Evolutionary conservation across 2,113 vertebrate species (phyloP).

Genomic region (Anguilla japonica): DNA sequence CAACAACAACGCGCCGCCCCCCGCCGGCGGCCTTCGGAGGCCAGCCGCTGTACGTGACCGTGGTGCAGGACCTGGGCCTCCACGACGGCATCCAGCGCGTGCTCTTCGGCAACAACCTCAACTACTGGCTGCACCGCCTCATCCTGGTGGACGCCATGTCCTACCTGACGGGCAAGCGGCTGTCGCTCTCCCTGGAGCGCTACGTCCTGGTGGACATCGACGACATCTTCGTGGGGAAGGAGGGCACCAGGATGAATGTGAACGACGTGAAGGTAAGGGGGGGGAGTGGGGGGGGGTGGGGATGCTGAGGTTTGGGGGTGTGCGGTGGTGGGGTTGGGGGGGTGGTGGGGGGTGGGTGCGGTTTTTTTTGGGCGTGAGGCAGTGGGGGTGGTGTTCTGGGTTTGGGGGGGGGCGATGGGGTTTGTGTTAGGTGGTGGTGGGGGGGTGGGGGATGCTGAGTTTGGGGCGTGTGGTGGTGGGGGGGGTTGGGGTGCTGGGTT

Average conservation of each 20-base stretch:
- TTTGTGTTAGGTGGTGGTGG: constrained; percentile 37
- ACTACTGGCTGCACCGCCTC: constrained; percentile 93
- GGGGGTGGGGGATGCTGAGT: constrained; percentile 75
- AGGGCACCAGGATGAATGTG: constrained; percentile 92
- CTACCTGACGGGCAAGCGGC: constrained; percentile 86
- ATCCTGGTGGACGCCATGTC: constrained; percentile 89
- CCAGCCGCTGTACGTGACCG: constrained; percentile 73
- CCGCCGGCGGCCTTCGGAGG: constrained; percentile 59
- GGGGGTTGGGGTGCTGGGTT: neutral
- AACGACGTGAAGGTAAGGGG: constrained; percentile 91
- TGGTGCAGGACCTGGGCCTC: constrained; percentile 90
- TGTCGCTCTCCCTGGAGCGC: constrained; percentile 83
- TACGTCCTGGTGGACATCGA: constrained; percentile 94
- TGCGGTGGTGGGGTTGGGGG: too few species aligned
- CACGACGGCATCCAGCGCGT: constrained; percentile 92
- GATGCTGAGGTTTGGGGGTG: too few species aligned
- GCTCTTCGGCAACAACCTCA: constrained; percentile 90
- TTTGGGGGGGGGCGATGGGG: neutral
- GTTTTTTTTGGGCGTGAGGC: too few species aligned
- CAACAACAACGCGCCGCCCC: too few species aligned
- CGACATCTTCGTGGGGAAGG: constrained; percentile 95
- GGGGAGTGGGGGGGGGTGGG: constrained; percentile 34
- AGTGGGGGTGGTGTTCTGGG: too few species aligned
- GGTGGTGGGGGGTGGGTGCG: too few species aligned
- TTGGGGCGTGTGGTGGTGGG: neutral